Evolutionary conservation across 2,113 vertebrate species (phyloP).

Genomic region (Leptosomus discolor): DNA sequence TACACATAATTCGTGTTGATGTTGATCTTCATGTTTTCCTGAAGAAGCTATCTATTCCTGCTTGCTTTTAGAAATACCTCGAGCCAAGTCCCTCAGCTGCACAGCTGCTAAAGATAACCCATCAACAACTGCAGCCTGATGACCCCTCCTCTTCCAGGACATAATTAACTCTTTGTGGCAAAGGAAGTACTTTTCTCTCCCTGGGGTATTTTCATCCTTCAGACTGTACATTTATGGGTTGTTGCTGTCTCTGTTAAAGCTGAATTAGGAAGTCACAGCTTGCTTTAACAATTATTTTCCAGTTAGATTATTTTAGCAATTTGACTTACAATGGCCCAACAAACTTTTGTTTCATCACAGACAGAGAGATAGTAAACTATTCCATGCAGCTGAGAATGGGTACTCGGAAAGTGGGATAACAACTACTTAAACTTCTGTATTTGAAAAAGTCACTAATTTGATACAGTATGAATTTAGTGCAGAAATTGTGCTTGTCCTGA

Average conservation of each 20-base stretch:
- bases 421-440: not conserved
- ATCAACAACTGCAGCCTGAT: not conserved
- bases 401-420: not conserved
- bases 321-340: not conserved
- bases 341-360: not conserved
- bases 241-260: not conserved
- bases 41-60: not conserved
- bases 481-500: not conserved
- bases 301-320: not conserved
- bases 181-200: not conserved
- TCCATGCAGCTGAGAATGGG: not conserved
- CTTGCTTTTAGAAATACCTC: not conserved
- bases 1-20: fast-evolving
- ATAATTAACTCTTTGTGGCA: not conserved
- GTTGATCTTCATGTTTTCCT: not conserved
- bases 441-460: not conserved
- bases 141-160: not conserved
- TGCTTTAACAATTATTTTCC: not conserved
- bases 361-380: not conserved
- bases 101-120: not conserved
- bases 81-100: not conserved
- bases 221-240: not conserved
- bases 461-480: not conserved
- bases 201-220: not conserved
- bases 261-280: not conserved